Evolutionary conservation across 1,140 invertebrate genomes (phyloP).

Genomic region (Pteromalus puparum): DNA sequence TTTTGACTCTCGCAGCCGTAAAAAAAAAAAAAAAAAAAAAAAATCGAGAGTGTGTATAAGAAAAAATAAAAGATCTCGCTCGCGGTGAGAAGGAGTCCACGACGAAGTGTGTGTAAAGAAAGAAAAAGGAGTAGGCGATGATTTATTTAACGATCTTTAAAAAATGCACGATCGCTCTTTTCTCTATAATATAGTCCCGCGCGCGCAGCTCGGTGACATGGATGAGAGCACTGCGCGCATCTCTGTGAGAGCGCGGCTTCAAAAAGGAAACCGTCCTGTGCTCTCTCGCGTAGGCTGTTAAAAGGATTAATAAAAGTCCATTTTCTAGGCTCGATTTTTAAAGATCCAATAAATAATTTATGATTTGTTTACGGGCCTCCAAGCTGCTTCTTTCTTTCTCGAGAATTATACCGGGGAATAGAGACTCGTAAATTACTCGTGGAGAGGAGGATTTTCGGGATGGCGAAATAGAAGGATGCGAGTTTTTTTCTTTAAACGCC

Average conservation of each 20-base stretch:
- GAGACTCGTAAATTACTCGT: constrained; percentile 17
- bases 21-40: no score
- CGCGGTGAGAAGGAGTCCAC: background rate
- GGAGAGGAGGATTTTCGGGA: background rate
- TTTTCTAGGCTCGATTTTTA: constrained; percentile 43
- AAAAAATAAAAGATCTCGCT: background rate
- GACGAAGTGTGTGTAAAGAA: background rate
- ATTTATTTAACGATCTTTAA: constrained; percentile 51
- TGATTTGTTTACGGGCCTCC: constrained; percentile 48
- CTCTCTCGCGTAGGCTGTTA: background rate
- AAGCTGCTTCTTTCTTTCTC: background rate
- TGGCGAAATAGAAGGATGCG: background rate
- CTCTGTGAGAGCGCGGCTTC: constrained; percentile 25
- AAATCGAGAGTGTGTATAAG: background rate
- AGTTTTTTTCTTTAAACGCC: no score
- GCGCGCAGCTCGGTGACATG: constrained; percentile 33
- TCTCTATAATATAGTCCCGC: background rate
- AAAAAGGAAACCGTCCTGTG: constrained; percentile 40
- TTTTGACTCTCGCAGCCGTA: no score
- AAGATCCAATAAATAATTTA: constrained; percentile 52
- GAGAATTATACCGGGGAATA: background rate
- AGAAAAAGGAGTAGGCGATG: constrained; percentile 7
- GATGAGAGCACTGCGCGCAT: constrained; percentile 42
- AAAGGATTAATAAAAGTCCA: constrained; percentile 33
- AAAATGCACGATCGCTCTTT: constrained; percentile 4